phyloP scores from a whole-genome alignment of 2,888 invertebrate species.

The Idaea aversata region DNA sequence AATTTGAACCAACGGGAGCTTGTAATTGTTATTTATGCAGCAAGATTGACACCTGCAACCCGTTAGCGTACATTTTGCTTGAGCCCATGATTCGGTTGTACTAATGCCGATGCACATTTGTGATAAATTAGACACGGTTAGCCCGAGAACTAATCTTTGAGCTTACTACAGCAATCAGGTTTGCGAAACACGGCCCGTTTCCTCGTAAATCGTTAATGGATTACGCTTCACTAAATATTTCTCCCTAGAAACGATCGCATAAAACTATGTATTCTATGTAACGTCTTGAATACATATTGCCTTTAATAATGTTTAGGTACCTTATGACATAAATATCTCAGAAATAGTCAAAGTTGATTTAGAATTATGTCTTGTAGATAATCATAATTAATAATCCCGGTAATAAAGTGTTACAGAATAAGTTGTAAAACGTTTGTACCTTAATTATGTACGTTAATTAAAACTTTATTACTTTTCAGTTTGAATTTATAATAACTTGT shows the following conservation, averaged over 20 bases:
- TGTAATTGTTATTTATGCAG: constrained; percentile 12
- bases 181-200: constrained; percentile 66
- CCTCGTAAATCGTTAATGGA: constrained; percentile 59
- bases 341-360: background rate
- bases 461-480: background rate
- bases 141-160: constrained; percentile 61
- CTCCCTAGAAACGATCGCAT: constrained; percentile 24
- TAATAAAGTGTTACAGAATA: constrained; percentile 6
- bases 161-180: constrained; percentile 58
- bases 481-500: constrained; percentile 2
- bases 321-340: background rate
- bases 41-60: constrained; percentile 51
- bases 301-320: background rate
- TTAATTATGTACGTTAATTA: constrained; percentile 8
- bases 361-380: background rate
- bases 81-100: constrained; percentile 25
- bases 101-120: constrained; percentile 55
- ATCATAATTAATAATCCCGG: background rate
- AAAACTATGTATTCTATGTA: constrained; percentile 10
- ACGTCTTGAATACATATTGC: background rate
- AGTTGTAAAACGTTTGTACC: constrained; percentile 4
- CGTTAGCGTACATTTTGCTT: constrained; percentile 28
- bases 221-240: constrained; percentile 38
- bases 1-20: background rate
- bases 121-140: constrained; percentile 69